Evolutionary conservation across 2,113 vertebrate genomes (phyloP).

Genomic region (Tachysurus fulvidraco): DNA sequence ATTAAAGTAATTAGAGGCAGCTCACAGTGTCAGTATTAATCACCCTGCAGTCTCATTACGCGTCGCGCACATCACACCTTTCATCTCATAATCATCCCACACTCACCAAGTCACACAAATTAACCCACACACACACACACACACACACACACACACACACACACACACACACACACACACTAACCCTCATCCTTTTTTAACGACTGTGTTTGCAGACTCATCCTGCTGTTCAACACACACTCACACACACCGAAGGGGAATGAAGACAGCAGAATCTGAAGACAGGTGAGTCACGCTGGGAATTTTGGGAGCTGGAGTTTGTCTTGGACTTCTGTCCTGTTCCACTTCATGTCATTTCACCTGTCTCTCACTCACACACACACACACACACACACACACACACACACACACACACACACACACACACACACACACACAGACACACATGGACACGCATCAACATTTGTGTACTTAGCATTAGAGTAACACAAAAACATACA

Average conservation of each 20-base stretch:
- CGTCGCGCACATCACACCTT: slow-evolving; percentile 47
- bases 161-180: background rate
- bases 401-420: background rate
- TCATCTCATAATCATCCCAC: slow-evolving; percentile 56
- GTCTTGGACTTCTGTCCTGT: background rate
- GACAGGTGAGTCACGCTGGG: slow-evolving; percentile 43
- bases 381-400: background rate
- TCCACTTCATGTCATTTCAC: background rate
- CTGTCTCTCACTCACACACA: background rate
- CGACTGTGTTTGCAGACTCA: slow-evolving; percentile 24
- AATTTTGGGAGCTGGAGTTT: slow-evolving; percentile 26
- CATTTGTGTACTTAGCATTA: background rate
- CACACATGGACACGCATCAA: background rate
- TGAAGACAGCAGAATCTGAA: slow-evolving; percentile 48
- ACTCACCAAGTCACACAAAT: slow-evolving; percentile 46
- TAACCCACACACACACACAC: slow-evolving; percentile 27
- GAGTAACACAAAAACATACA: background rate
- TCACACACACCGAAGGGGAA: slow-evolving; percentile 27
- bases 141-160: background rate
- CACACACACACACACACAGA: background rate
- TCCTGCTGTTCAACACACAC: slow-evolving; percentile 20
- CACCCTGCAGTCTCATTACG: slow-evolving; percentile 62
- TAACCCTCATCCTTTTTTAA: background rate
- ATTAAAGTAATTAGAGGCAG: slow-evolving; percentile 63
- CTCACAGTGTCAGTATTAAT: slow-evolving; percentile 61